Base-by-base conservation (phyloP, 2,888 invertebrate species). In the Caenorhabditis japonica region DNA sequence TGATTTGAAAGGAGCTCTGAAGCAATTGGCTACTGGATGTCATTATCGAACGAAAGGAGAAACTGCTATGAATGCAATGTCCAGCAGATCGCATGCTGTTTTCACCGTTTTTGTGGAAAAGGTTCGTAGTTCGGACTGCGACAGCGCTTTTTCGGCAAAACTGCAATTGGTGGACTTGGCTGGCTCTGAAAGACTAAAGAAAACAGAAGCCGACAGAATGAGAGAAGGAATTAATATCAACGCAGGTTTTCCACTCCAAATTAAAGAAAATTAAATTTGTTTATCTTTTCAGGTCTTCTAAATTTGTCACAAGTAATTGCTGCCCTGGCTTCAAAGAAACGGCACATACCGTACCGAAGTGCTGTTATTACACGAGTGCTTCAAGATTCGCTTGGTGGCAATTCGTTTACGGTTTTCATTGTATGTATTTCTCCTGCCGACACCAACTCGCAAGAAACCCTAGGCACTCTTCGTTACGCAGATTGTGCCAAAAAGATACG, bases 301-400 rank as follows among this genome's bases (percentile, higher is more conserved):
- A 95, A 96, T n/a, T 91, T 99, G 79, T 97, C 97, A 17, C 97
- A 97, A 90, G 97, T 99, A 36, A 99, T 99, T 86, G 95, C 95
- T 36, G 97, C 97, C 3, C 90, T 99, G 75, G 96, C 96, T 8
- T 93, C 93, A 52, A 66, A 76, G 12, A 94, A 94, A 60, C 93
- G 94, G 0, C 97, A 97, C 88, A 94, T 99, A 84, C 97, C 97
- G 2, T 99, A 99, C 90, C 90, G 97, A 88, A 97, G 97, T 89
- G 97, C 97, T 3, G 97, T 97, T 90, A 90, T 99, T 64, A 99
- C 99, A 7, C 91, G 97, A 56, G 91, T 99, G 60, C 90, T 99
- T 69, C 97, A 97, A 91, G 95, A 95, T 90, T 95, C 95, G 5
- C 90, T 96, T 7, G 96, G 96, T 15, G 96, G 96, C 0, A 96